Base-by-base conservation (phyloP, 2,797 vertebrate genomes). In the Phataginus tricuspis region DNA sequence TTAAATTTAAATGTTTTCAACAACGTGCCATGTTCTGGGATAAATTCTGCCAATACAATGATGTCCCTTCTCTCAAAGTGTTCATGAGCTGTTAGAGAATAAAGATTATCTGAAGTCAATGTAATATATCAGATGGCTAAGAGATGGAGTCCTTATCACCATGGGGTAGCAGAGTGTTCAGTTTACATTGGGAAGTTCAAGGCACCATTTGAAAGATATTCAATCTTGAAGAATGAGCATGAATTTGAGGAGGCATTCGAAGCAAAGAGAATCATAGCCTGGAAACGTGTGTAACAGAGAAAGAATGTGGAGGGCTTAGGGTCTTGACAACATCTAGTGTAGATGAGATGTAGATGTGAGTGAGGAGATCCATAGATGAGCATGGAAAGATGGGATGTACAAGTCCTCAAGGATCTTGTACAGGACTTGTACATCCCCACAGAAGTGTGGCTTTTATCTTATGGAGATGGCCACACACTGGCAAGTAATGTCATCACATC, bases 1-100 rank as follows among this genome's bases (percentile, higher is more conserved):
- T 61, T 86, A 82, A 61, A 75, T 86, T 51, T 31, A 74, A 68
- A 37, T 14, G 45, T 51, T 84, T 91, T 57, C 61, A 83, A 55
- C 55, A 71, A 80, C 12, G 12, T 31, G 1, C 0, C 10, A 71
- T 6, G 1, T 13, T 69, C n/a, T 84, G 21, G n/a, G 7, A 16
- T 94, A 57, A 23, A 57, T 86, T 93, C 64, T 80, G 51, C 21
- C 61, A 75, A 53, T 64, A 75, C 2, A 64, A 80, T 53, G 6
- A 45, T n/a, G 1, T 13, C 3, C 2, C 2, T 61, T 86, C n/a
- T 77, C 53, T 7, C 31, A 85, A 49, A 45, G 2, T 34, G n/a
- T 75, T 63, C 49, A n/a, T 63, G 63, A 77, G 27, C 3, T 64
- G 29, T 2, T n/a, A 4, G 18, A 72, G 4, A 86, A 66, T 2